Conservation (phyloP, 2,113 vertebrate genomes). For the Xenopus borealis region DNA sequence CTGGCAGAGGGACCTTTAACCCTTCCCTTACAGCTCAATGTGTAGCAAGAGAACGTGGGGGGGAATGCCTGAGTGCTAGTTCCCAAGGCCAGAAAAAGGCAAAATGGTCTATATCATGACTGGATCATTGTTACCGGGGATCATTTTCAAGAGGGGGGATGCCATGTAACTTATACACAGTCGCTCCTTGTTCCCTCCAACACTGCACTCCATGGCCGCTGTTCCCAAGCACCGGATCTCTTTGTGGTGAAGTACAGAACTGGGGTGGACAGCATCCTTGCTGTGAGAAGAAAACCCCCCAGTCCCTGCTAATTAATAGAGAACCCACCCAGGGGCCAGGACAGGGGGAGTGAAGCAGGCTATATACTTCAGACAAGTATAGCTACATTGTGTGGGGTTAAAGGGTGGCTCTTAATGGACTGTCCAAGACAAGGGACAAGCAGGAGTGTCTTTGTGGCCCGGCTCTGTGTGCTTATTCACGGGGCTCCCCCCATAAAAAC, state of each 20-base stretch:
- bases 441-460: conserved; percentile 61
- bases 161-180: conserved; percentile 8
- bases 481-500: conserved; percentile 50
- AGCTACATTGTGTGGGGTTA: conserved; percentile 45
- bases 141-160: conserved; percentile 24
- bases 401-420: conserved; percentile 63
- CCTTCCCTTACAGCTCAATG: background rate
- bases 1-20: no score
- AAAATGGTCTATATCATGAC: no score
- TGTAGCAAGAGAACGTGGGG: background rate
- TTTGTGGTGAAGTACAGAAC: conserved; percentile 27
- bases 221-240: conserved; percentile 22
- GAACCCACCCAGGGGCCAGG: conserved; percentile 32
- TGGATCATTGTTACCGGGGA: background rate
- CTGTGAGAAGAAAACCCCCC: conserved; percentile 38
- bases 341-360: conserved; percentile 21
- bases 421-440: conserved; percentile 59
- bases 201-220: conserved; percentile 12
- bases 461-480: conserved; percentile 56
- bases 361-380: conserved; percentile 41
- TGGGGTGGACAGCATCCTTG: conserved; percentile 17
- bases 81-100: no score
- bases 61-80: no score
- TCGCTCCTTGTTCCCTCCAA: background rate
- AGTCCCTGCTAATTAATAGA: conserved; percentile 36